Evolutionary conservation across 2,797 vertebrate genomes (phyloP), one percentile per base, ranked within the genome.

Genomic region (Sphenopsis melanotis): DNA sequence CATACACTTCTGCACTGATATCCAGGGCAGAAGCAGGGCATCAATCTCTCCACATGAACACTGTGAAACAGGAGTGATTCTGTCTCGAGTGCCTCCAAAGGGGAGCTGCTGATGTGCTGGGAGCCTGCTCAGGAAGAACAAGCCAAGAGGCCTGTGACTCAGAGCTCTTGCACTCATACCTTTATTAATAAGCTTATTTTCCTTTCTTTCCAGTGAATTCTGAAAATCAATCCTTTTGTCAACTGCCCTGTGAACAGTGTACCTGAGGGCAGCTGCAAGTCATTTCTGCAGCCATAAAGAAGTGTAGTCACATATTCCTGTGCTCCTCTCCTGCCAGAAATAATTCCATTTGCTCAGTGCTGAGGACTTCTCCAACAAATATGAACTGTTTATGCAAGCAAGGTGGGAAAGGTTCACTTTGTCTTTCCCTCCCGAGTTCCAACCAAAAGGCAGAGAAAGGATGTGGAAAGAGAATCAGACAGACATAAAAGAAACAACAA

Each of bases 141-240:
- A 63, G 29, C 39, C 91, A 80, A 65, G 1, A 32, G 49, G 30
- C 57, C 70, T 36, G 42, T 53, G 68, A 42, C 60, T 83, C 37
- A 60, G 11, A 89, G 89, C 68, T 86, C 76, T 11, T 61, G 11
- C 3, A 9, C 57, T 16, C 17, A 60, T 24, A 83, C 37, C 65
- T 89, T 91, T 47, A 86, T 87, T 93, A 90, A 94, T 61, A 42
- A 90, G 82, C 61, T 94, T 60, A 87, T 94, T 96, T 93, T 92
- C 57, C 86, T 93, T 93, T 95, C 83, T 91, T 96, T 47, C 59
- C 59, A 80, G 61, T 30, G 57, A 57, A 87, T 93, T 96, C 97
- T 95, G 80, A 78, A 96, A 96, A 97, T 94, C 93, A 94, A 88
- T 93, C 59, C 78, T 94, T 92, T 83, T 89, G 64, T 70, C 52